Percentiles rank a stretch among this genome's conserved stretches.
These are phyloP conservation scores for Hymenochirus boettgeri DNA, from an alignment of 2,113 vertebrate species.

Conservation along the genomic window DNA sequence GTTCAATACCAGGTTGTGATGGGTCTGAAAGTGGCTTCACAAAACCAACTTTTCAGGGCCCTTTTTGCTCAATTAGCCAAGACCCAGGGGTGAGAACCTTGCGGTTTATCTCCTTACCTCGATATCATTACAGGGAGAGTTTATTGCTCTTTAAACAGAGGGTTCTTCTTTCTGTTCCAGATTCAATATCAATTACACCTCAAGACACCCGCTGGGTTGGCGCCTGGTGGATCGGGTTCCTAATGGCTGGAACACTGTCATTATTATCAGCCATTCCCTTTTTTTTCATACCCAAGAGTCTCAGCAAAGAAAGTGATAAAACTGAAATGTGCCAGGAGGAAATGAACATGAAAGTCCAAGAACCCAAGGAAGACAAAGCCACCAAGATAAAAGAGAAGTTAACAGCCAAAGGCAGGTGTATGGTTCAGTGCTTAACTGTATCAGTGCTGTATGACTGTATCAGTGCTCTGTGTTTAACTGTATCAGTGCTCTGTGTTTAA, in stretches of 20 bases:
- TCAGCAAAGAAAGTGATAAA: constrained; percentile 42
- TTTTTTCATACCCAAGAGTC: constrained; percentile 77
- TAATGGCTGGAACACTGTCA: constrained; percentile 58
- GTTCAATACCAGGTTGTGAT: too few relatives aligned
- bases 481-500: too few relatives aligned
- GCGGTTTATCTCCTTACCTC: too few relatives aligned
- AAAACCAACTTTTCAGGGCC: too few relatives aligned
- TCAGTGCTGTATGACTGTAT: too few relatives aligned
- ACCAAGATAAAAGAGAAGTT: not conserved
- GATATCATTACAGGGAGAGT: too few relatives aligned
- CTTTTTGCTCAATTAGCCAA: too few relatives aligned
- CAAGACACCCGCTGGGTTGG: constrained; percentile 91
- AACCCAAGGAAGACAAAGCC: not conserved
- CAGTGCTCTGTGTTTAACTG: too few relatives aligned
- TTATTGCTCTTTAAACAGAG: too few relatives aligned
- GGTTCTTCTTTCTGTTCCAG: constrained; percentile 63
- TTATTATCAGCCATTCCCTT: constrained; percentile 78
- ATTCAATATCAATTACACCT: constrained; percentile 73
- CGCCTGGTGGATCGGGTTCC: constrained; percentile 89
- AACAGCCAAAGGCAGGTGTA: constrained; percentile 51
- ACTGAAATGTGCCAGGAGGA: not conserved
- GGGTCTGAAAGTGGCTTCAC: too few relatives aligned
- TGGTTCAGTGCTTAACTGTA: not conserved
- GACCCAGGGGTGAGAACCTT: too few relatives aligned
- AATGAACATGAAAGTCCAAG: constrained; percentile 27